Evolutionary conservation across 64 coral and sea anemone genomes (phyloP).

Genomic region (Astreopora myriophthalma): DNA sequence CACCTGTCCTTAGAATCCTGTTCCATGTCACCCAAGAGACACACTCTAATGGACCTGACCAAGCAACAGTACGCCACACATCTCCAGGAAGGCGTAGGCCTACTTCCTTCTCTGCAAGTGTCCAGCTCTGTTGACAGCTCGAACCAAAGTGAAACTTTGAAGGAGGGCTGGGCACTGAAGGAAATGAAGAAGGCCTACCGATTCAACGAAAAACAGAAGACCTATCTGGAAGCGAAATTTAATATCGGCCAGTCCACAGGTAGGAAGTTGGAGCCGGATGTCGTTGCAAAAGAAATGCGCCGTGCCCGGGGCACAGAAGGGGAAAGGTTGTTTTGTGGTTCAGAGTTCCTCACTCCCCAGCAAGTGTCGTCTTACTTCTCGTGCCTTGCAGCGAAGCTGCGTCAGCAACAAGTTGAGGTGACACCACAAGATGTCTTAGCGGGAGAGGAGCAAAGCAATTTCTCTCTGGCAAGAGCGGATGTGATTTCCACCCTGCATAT

Average conservation of each 20-base stretch:
- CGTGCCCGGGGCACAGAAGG: not conserved
- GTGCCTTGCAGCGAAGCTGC: not conserved
- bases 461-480: too few species aligned
- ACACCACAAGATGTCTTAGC: too few species aligned
- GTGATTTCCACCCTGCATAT: too few species aligned
- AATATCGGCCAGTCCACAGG: conserved; percentile 53
- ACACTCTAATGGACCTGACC: conserved; percentile 21
- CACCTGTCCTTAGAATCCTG: conserved; percentile 52
- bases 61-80: conserved; percentile 21
- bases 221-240: conserved; percentile 39
- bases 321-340: not conserved
- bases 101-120: not conserved
- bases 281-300: conserved; percentile 55
- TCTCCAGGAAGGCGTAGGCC: not conserved
- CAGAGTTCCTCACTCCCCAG: conserved; percentile 38
- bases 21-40: not conserved
- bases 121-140: not conserved
- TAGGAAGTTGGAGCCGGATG: conserved; percentile 10
- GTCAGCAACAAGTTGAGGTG: too few species aligned
- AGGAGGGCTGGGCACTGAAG: conserved; percentile 45
- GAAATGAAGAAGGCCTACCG: conserved; percentile 1
- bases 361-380: conserved; percentile 57
- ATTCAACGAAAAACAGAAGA: conserved; percentile 60
- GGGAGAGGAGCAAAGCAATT: too few species aligned
- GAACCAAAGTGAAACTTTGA: not conserved